Base-by-base conservation (phyloP, 2,113 vertebrate genomes). In the Paratilapia polleni region DNA sequence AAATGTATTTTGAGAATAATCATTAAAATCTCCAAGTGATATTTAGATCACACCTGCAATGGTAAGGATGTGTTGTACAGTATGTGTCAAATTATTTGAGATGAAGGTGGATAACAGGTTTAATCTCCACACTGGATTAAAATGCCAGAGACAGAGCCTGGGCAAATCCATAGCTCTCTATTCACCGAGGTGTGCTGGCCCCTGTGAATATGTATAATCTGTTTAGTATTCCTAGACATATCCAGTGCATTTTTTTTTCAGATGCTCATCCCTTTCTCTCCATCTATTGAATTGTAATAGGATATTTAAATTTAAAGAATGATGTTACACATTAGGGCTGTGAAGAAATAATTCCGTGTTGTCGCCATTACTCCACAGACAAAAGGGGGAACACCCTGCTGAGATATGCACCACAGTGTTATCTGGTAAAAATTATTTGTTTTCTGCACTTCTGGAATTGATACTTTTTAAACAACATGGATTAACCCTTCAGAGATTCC, bases 141-240 rank as follows among this genome's bases (percentile, higher is more conserved):
- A 87, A 83, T 86, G 87, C 93, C 94, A 91, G 87, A 91, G 89
- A 94, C 87, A 93, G 85, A 94, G 91, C 91, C 92, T 92, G 83
- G 68, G 91, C 89, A 96, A 96, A 95, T 93, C 91, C 88, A 93
- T 93, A 89, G 88, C 94, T 96, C 96, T 96, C 82, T 83, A 90
- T 92, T 90, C 88, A 86, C 66, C 5, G 54, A 90, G 88, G 81
- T 93, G 89, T 66, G 84, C 36, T 84, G 80, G 85, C 82, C 89
- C 24, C 31, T 86, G 61, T 59, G 87, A 85, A 91, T 91, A 87
- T 84, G 81, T 86, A 88, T 91, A 80, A 89, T 92, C 83, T 94
- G 87, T 91, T 95, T 93, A 94, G 96, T 94, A 96, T 94, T 95
- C 92, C 91, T 91, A 86, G 91, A 91, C 93, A 96, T 95, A 96